Evolutionary conservation across 2,113 vertebrate genomes (phyloP).

Genomic region (Turnix velox): DNA sequence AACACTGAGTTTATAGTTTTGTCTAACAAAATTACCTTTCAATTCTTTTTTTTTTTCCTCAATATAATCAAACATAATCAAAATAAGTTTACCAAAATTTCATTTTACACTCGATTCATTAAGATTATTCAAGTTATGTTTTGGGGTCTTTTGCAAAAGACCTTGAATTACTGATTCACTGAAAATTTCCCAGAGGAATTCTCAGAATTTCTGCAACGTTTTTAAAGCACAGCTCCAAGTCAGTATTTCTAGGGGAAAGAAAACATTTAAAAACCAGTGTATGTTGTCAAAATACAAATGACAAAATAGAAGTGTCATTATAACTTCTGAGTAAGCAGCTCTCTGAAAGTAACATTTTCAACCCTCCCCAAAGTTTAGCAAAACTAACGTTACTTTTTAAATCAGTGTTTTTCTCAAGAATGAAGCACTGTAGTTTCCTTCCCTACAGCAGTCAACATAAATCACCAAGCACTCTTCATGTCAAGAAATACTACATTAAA

Average conservation of each 20-base stretch:
- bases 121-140: background rate
- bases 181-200: background rate
- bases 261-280: background rate
- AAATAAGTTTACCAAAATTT: background rate
- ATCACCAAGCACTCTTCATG: background rate
- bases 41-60: background rate
- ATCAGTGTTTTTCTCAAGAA: background rate
- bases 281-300: background rate
- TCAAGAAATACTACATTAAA: background rate
- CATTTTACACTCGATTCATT: background rate
- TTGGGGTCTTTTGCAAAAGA: background rate
- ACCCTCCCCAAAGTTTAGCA: background rate
- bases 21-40: background rate
- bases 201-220: background rate
- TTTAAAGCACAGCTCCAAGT: background rate
- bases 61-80: background rate
- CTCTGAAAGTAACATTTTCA: background rate
- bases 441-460: background rate
- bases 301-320: background rate
- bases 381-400: background rate
- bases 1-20: background rate
- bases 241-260: background rate
- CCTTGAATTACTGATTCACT: background rate
- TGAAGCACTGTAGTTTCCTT: background rate
- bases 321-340: background rate